Evolutionary conservation across 2,797 vertebrate species (phyloP).

Genomic region (Silurus aristotelis): DNA sequence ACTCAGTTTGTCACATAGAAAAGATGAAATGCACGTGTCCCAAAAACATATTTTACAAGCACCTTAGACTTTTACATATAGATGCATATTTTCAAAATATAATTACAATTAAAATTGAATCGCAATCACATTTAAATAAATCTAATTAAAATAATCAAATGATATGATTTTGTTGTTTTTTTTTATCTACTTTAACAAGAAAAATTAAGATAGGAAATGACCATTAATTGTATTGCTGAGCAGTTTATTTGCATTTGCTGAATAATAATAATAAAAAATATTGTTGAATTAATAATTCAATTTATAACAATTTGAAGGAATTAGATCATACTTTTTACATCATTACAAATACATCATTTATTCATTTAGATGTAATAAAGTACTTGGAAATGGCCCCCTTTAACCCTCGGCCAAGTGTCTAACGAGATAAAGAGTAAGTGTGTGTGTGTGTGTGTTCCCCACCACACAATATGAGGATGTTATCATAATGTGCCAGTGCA

Average conservation of each 20-base stretch:
- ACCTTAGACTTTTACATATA: background rate
- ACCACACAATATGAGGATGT: slow-evolving; percentile 25
- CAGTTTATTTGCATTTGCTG: background rate
- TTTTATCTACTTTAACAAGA: no score
- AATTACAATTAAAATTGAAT: background rate
- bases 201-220: background rate
- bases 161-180: background rate
- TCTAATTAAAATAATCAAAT: background rate
- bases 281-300: background rate
- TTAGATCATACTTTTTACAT: background rate
- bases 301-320: background rate
- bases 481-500: background rate
- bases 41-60: no score
- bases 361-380: background rate
- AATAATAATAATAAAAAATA: no score
- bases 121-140: background rate
- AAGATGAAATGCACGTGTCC: no score
- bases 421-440: background rate
- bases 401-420: background rate
- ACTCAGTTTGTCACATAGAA: no score
- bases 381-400: background rate
- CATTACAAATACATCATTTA: background rate
- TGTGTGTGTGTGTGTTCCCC: background rate
- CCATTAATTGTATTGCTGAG: background rate
- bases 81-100: background rate